These are phyloP conservation scores for Coenobita brevimanus DNA, from an alignment of 1,140 invertebrate species.

Conservation along the genomic window DNA sequence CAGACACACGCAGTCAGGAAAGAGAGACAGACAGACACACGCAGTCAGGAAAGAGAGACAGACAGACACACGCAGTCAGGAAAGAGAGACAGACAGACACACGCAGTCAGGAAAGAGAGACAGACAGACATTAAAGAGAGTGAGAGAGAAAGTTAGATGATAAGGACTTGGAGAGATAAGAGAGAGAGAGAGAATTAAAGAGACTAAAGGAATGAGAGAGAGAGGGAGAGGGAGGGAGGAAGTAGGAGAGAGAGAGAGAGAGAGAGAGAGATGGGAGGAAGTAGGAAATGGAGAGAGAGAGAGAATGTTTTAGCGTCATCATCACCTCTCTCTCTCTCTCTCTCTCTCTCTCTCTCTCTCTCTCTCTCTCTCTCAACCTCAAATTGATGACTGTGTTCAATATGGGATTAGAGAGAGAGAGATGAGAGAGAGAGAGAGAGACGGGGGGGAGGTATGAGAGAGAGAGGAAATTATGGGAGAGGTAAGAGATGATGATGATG, in stretches of 20 bases:
- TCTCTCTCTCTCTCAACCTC: conserved; percentile 35
- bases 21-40: too few species aligned
- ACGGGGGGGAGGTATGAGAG: too few species aligned
- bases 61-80: neutral
- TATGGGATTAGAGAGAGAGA: too few species aligned
- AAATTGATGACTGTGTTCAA: too few species aligned
- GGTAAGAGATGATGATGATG: too few species aligned
- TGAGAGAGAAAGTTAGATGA: neutral
- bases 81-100: neutral
- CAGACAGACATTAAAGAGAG: neutral
- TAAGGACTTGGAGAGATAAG: neutral
- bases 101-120: conserved; percentile 5
- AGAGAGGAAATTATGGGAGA: too few species aligned
- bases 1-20: neutral
- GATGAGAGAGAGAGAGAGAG: too few species aligned
- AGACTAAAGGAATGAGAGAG: neutral
- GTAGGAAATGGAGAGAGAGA: neutral
- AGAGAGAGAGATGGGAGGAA: neutral
- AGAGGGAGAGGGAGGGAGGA: too few species aligned
- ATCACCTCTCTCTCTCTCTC: neutral
- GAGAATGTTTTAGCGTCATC: neutral
- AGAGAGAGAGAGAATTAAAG: neutral
- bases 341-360: conserved; percentile 35
- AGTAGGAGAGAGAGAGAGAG: neutral
- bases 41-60: too few species aligned